Percentiles rank a stretch among this genome's conserved stretches.
phyloP scores from a whole-genome alignment of 2,113 vertebrate species.

The Ovis aries region DNA sequence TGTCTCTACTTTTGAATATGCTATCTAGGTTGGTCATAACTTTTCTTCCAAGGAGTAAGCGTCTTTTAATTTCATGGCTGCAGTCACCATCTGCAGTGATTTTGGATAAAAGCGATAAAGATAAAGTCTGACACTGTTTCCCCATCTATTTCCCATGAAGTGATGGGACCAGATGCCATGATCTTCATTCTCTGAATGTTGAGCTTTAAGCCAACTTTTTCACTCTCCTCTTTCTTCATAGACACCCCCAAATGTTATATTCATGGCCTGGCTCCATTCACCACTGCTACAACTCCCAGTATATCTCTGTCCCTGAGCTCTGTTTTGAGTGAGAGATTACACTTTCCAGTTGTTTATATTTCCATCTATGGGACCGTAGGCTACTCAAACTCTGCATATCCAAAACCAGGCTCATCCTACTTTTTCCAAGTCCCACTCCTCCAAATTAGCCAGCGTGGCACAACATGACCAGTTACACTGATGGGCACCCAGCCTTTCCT shows the following conservation, averaged over 20 bases:
- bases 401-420: neutral
- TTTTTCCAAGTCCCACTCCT: neutral
- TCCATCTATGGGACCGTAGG: neutral
- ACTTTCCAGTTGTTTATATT: neutral
- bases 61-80: too few relatives aligned
- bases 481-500: neutral
- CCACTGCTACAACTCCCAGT: neutral
- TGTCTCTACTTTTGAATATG: too few relatives aligned
- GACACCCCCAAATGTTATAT: neutral
- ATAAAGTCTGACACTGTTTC: too few relatives aligned
- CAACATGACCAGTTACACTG: neutral
- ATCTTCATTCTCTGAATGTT: too few relatives aligned
- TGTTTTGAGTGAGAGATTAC: neutral
- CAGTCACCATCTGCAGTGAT: too few relatives aligned
- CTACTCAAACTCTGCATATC: neutral
- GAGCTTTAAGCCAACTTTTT: too few relatives aligned
- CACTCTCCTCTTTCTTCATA: neutral
- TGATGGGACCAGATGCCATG: too few relatives aligned
- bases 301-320: neutral
- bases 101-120: too few relatives aligned
- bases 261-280: neutral
- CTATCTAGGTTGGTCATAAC: too few relatives aligned
- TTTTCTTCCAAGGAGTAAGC: too few relatives aligned
- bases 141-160: too few relatives aligned
- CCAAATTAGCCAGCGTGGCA: neutral